phyloP scores from a whole-genome alignment of 2,888 invertebrate species.

The Anticlea derivata region DNA sequence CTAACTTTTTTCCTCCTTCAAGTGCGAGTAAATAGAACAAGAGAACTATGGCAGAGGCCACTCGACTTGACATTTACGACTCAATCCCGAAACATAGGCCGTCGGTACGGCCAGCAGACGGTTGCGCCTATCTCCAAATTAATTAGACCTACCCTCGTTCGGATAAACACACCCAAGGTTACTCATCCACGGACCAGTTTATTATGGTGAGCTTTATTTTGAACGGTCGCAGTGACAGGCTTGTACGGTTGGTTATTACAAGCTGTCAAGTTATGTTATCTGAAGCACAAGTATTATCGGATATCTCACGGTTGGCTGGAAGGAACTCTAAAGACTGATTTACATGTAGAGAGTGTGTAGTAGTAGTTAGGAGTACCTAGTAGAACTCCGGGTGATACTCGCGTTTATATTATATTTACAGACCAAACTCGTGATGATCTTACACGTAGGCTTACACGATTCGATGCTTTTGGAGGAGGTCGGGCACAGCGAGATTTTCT shows the following conservation, averaged over 20 bases:
- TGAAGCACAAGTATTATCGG: conserved; percentile 60
- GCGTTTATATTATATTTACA: no score
- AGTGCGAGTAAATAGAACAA: conserved; percentile 70
- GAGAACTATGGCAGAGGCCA: conserved; percentile 69
- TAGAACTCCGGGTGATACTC: no score
- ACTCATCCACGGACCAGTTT: conserved; percentile 44
- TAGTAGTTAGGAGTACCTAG: no score
- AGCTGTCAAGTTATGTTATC: conserved; percentile 73
- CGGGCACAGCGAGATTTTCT: no score
- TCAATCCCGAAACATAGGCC: conserved; percentile 77
- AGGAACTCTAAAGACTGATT: background rate
- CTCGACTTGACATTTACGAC: conserved; percentile 81
- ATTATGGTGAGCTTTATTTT: conserved; percentile 57
- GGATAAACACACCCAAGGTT: conserved; percentile 25
- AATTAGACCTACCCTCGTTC: conserved; percentile 56
- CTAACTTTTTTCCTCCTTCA: conserved; percentile 56
- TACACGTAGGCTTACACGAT: no score
- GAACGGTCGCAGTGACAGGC: conserved; percentile 69
- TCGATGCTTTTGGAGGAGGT: no score
- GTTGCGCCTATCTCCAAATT: conserved; percentile 63
- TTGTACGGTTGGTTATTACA: conserved; percentile 69
- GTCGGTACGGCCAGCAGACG: conserved; percentile 54
- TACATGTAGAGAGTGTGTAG: no score
- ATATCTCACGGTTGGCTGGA: conserved; percentile 58
- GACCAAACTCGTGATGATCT: no score